Base-by-base conservation (phyloP, 2,113 vertebrate genomes). In the Hippocampus zosterae region DNA sequence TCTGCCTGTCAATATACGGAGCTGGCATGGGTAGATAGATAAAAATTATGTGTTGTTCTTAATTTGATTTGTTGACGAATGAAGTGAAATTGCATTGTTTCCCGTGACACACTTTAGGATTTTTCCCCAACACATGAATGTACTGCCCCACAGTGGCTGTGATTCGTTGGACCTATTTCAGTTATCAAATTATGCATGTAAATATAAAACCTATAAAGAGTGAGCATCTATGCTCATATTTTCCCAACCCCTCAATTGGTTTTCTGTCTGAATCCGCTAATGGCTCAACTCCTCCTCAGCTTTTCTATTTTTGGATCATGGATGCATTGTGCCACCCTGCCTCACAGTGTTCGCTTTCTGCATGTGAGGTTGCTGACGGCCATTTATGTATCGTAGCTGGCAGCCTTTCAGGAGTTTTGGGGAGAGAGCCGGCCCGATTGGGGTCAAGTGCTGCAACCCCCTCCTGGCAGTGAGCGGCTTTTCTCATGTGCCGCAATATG, bases 291-390 rank as follows among this genome's bases (percentile, higher is more conserved):
- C 57, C 55, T 52, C 69, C 59, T 55, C 55, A 70, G 42, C 44
- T 67, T 75, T 81, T 81, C 90, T 92, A 91, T 91, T 90, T 92
- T 86, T 81, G 82, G 84, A 68, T 69, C 62, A 27, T 72, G 68
- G 69, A 76, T 85, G 82, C 85, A 88, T 89, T 90, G 80, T 90
- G 78, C 80, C 78, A 74, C 73, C 71, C 71, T 76, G 72, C 82
- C 80, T 74, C 75, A 84, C 75, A 84, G 85, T 79, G 77, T 71
- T 79, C 75, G 64, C 76, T 78, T 70, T 44, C 48, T 62, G 73
- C 77, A 81, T 81, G 84, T 83, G 82, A 74, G 71, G 78, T 79
- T 81, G 77, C 82, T 85, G 78, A 81, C 85, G 84, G 10, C 77
- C 73, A 65, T 81, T 78, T 85, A 78, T 75, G 84, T 84, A 84